Conservation (phyloP, 2,113 vertebrate genomes). For the Ceyx melanurus region DNA sequence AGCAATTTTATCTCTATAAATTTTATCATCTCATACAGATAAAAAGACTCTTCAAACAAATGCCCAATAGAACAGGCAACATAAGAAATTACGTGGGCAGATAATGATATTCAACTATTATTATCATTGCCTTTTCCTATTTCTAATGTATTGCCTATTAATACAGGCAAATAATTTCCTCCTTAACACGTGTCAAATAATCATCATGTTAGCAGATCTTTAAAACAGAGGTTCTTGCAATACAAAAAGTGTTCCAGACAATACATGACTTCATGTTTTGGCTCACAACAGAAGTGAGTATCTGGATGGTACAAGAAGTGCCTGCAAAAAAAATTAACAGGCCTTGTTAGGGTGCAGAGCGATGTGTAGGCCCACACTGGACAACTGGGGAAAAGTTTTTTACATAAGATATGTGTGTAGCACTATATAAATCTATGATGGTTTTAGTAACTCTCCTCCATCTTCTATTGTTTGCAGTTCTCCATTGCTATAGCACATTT, state of each 20-base stretch:
- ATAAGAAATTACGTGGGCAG: background rate
- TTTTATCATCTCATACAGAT: background rate
- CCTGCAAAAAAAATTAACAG: background rate
- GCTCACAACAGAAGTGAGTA: background rate
- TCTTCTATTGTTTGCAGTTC: background rate
- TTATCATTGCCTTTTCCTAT: background rate
- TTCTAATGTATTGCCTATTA: background rate
- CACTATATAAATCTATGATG: background rate
- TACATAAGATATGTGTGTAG: background rate
- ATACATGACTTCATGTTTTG: background rate
- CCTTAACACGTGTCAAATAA: background rate
- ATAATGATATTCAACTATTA: background rate
- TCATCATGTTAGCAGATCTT: background rate
- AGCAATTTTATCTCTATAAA: background rate
- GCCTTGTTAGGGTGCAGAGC: background rate
- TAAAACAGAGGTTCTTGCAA: background rate
- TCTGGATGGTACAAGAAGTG: background rate
- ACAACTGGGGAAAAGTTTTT: background rate
- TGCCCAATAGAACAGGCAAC: background rate
- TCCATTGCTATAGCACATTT: background rate
- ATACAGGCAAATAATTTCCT: background rate
- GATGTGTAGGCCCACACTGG: accelerated
- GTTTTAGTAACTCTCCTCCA: background rate
- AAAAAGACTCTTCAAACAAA: background rate
- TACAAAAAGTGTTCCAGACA: background rate